Evolutionary conservation across 2,797 vertebrate species (phyloP).

Genomic region (Corythornis leucogaster): DNA sequence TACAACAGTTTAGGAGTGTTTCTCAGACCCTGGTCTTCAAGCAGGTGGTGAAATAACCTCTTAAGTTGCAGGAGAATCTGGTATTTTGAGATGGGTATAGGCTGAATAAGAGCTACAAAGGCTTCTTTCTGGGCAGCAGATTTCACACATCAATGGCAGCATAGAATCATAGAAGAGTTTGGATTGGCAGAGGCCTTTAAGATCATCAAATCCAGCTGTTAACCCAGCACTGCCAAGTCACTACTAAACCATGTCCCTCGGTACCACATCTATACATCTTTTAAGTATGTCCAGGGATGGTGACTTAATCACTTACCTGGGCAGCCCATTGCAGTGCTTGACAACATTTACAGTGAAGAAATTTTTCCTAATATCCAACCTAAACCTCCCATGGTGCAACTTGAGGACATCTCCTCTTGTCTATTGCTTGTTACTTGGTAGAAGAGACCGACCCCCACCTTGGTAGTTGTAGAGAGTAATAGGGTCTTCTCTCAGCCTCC

Average conservation of each 20-base stretch:
- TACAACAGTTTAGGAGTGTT: not conserved
- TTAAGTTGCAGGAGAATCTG: not conserved
- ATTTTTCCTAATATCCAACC: not conserved
- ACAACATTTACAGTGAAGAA: not conserved
- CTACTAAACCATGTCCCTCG: not conserved
- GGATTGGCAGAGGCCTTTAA: not conserved
- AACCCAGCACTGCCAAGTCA: not conserved
- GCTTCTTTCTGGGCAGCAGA: not conserved
- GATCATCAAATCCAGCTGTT: not conserved
- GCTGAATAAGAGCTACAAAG: not conserved
- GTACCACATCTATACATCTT: not conserved
- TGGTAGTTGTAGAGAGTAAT: too few species aligned
- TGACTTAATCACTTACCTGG: not conserved
- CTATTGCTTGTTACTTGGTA: too few species aligned
- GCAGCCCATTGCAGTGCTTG: not conserved
- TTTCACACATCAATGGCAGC: constrained; percentile 5
- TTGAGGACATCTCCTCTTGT: too few species aligned
- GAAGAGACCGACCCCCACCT: too few species aligned
- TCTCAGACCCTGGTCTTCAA: not conserved
- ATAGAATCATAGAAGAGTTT: not conserved
- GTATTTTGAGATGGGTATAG: not conserved
- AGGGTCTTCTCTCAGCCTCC: too few species aligned
- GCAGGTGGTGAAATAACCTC: constrained; percentile 6
- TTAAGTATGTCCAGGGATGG: not conserved
- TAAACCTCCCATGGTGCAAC: not conserved